These are phyloP conservation scores for Invenusta paracnida DNA, from an alignment of 2,888 invertebrate genomes.

Conservation along the genomic window DNA sequence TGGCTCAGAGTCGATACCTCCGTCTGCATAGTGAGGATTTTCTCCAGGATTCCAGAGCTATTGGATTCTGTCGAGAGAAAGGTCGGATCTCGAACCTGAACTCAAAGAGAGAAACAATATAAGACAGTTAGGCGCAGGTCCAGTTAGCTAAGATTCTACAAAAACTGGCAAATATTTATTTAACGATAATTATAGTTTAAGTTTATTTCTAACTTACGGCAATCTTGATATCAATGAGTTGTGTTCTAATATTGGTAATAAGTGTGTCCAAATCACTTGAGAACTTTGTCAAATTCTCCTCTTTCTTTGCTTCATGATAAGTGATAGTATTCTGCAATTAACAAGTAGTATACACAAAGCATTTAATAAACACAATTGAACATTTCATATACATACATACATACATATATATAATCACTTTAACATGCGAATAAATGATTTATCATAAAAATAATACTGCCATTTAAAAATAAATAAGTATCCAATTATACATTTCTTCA, in stretches of 20 bases:
- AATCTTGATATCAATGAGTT: constrained; percentile 53
- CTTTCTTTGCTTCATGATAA: constrained; percentile 60
- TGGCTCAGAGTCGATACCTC: constrained; percentile 48
- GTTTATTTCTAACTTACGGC: constrained; percentile 29
- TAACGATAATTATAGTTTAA: neutral
- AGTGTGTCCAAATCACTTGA: constrained; percentile 55
- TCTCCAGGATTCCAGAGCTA: constrained; percentile 55
- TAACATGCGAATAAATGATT: no score
- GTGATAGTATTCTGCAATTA: constrained; percentile 58
- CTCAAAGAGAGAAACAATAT: neutral
- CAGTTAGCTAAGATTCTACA: no score
- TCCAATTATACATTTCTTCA: no score
- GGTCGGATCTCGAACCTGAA: constrained; percentile 50
- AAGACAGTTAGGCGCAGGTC: no score
- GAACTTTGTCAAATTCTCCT: constrained; percentile 60
- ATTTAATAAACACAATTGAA: no score
- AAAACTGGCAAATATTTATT: no score
- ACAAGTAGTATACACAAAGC: no score
- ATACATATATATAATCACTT: no score
- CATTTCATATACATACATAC: no score
- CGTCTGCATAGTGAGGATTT: constrained; percentile 43
- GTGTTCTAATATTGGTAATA: constrained; percentile 53
- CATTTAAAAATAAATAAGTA: no score
- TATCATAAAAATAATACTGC: no score
- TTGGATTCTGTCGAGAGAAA: constrained; percentile 56